Evolutionary conservation across 2,888 invertebrate species (phyloP).

Genomic region (Zhuqinia jingwanae): DNA sequence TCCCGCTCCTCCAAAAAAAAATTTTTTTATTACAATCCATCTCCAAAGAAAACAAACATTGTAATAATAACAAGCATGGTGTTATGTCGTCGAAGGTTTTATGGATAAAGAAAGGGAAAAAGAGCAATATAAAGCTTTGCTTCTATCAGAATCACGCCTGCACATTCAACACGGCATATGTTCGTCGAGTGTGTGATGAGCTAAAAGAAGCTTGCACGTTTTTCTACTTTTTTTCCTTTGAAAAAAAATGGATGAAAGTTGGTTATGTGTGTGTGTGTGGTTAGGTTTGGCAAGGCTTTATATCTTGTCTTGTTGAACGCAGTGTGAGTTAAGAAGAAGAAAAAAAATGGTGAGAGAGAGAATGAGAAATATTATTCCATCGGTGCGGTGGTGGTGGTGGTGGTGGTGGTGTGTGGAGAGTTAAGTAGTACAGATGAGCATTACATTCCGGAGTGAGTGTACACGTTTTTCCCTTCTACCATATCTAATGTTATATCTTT

Average conservation of each 20-base stretch:
- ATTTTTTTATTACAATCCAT: conserved; percentile 32
- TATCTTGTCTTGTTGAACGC: too few species aligned
- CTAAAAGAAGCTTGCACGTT: conserved; percentile 5
- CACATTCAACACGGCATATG: too few species aligned
- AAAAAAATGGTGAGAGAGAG: neutral
- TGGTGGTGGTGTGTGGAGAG: too few species aligned
- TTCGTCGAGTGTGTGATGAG: too few species aligned
- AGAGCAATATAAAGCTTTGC: conserved; percentile 7
- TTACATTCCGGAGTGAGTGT: conserved; percentile 20
- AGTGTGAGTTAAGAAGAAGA: neutral
- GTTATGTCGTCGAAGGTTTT: too few species aligned
- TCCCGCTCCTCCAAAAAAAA: conserved; percentile 4
- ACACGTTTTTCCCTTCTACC: too few species aligned
- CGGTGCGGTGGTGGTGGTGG: too few species aligned
- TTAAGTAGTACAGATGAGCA: conserved; percentile 39
- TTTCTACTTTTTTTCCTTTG: neutral
- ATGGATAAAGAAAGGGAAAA: neutral
- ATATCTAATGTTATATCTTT: too few species aligned
- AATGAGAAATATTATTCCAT: conserved; percentile 49
- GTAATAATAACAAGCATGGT: neutral
- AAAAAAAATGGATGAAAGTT: conserved; percentile 45
- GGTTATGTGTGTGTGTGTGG: too few species aligned
- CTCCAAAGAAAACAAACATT: conserved; percentile 37
- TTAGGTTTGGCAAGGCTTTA: too few species aligned
- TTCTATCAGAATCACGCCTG: conserved; percentile 4